Conservation (phyloP, 2,113 vertebrate genomes). For the Sander vitreus region DNA sequence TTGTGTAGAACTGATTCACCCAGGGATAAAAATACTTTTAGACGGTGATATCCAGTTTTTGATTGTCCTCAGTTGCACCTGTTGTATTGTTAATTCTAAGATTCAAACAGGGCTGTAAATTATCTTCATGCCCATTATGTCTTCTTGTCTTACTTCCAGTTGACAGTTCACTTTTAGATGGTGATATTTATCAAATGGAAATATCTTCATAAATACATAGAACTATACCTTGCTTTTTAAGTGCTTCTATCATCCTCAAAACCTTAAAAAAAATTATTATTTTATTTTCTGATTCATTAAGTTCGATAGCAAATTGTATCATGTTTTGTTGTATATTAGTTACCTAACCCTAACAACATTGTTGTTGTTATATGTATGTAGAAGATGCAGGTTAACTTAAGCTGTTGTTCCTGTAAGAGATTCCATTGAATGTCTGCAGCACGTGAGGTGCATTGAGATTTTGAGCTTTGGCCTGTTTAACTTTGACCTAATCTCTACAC, state of each 20-base stretch:
- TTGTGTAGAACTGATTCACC: no score
- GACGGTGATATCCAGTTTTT: background rate
- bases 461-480: background rate
- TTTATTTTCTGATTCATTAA: background rate
- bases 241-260: no score
- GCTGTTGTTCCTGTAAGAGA: background rate
- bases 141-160: background rate
- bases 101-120: background rate
- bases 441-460: constrained; percentile 26
- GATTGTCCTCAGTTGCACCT: background rate
- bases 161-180: background rate
- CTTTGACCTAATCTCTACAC: constrained; percentile 19
- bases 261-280: background rate
- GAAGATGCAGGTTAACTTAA: background rate
- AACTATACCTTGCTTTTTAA: background rate
- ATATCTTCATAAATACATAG: background rate
- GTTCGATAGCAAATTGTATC: background rate
- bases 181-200: background rate
- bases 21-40: background rate
- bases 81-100: background rate
- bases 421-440: background rate
- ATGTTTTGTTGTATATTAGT: background rate
- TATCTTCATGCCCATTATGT: background rate
- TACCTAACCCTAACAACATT: no score
- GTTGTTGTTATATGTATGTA: background rate